phyloP scores from a whole-genome alignment of 2,888 invertebrate genomes.

The Chrysolina haemoptera region DNA sequence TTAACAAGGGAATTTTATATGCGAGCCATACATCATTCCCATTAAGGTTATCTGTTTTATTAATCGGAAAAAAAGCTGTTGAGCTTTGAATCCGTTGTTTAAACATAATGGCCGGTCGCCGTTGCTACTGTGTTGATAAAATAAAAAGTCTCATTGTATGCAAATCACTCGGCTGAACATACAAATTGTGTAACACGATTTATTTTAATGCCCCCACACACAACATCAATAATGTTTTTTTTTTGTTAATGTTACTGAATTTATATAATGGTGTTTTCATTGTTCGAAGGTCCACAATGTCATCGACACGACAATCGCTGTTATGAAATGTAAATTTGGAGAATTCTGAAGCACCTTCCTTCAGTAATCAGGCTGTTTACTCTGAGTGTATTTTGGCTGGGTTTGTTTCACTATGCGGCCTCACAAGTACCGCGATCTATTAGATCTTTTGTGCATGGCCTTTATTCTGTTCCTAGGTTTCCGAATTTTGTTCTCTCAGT shows the following conservation, averaged over 20 bases:
- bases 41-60: constrained; percentile 46
- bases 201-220: constrained; percentile 50
- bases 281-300: constrained; percentile 44
- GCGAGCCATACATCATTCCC: constrained; percentile 40
- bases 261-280: constrained; percentile 47
- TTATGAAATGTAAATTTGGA: constrained; percentile 13
- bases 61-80: constrained; percentile 38
- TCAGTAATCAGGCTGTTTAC: no score
- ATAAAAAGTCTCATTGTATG: constrained; percentile 53
- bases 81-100: constrained; percentile 32
- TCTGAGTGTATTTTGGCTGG: no score
- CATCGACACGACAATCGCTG: constrained; percentile 24
- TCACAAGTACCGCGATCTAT: no score
- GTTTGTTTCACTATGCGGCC: no score
- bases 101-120: constrained; percentile 11
- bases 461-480: no score
- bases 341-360: neutral
- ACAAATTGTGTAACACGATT: constrained; percentile 56
- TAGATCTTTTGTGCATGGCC: no score
- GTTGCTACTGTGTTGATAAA: constrained; percentile 45
- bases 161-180: constrained; percentile 49
- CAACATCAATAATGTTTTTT: constrained; percentile 47
- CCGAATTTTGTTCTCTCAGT: no score
- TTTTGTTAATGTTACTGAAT: constrained; percentile 49
- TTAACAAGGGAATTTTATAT: constrained; percentile 31